Evolutionary conservation across 2,113 vertebrate species (phyloP).

Genomic region (Geothlypis trichas): DNA sequence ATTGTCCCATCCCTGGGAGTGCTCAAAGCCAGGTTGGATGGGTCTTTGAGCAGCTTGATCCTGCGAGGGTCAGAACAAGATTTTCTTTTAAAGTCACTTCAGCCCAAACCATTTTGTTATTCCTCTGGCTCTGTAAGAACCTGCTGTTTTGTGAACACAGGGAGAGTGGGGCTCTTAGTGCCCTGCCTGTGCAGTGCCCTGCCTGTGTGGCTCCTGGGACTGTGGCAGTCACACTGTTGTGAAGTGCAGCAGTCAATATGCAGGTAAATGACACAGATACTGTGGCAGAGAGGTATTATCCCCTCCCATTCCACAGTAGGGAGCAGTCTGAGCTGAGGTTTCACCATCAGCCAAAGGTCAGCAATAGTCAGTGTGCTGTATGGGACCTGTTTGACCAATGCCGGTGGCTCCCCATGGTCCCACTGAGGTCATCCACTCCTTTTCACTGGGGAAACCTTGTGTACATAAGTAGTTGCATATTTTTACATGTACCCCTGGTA

Average conservation of each 20-base stretch:
- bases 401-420: neutral
- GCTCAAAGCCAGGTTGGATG: neutral
- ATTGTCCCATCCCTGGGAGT: too few relatives aligned
- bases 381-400: neutral
- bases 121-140: neutral
- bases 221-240: neutral
- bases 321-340: neutral
- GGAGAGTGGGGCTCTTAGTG: neutral
- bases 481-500: neutral
- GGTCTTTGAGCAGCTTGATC: neutral
- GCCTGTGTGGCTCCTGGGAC: neutral
- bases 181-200: neutral
- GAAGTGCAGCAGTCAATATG: neutral
- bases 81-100: neutral
- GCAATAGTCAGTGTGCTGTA: neutral
- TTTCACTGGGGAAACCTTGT: neutral
- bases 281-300: neutral
- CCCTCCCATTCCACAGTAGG: too few relatives aligned
- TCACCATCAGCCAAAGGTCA: neutral
- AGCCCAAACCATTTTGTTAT: neutral
- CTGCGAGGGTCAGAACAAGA: neutral
- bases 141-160: neutral
- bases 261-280: neutral
- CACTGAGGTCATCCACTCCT: neutral
- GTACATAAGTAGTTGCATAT: neutral